Base-by-base conservation (phyloP, 2,888 invertebrate genomes). In the Yponomeuta malinellus region DNA sequence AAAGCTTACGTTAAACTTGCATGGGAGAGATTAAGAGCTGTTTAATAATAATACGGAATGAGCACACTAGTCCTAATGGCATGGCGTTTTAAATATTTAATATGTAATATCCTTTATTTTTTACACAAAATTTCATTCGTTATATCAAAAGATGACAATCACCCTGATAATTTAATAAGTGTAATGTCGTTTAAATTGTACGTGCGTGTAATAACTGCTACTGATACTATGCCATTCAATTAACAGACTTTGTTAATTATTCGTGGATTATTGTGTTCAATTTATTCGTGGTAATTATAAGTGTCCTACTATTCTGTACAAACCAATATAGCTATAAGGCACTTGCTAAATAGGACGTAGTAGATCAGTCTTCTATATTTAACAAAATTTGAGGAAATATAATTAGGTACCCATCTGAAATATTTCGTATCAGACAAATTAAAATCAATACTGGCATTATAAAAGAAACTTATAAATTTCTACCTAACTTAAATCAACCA, bases 41-140 rank as follows among this genome's bases (percentile, higher is more conserved):
- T 84, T 83, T 83, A 86, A 88, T 88, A 90, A 90, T 89, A 90
- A 89, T 87, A 85, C 85, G 86, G 85, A 88, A 83, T 80, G 87
- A 90, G 87, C 86, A 87, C 84, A 88, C 85, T 85, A 85, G 83
- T 84, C 81, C 82, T 83, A 85, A 84, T 85, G 86, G 86, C 87
- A 87, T 83, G 83, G 79, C 82, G 80, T 84, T 90, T 89, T 90
- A 90, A 91, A 90, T 90, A 90, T 90, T 91, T 88, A 90, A 89
- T 86, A 87, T 86, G 87, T 85, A 90, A 88, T 90, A 87, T 89
- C 85, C 86, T 87, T 85, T 87, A 87, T 85, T 88, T 59, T 88
- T 87, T 85, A 83, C 83, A 82, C 78, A 76, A 78, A 76, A 77
- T 74, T 76, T 77, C 15, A 15, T 81, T 83, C 78, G 83, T 85